phyloP scores from a whole-genome alignment of 2,888 invertebrate genomes.

The Caenorhabditis afra region DNA sequence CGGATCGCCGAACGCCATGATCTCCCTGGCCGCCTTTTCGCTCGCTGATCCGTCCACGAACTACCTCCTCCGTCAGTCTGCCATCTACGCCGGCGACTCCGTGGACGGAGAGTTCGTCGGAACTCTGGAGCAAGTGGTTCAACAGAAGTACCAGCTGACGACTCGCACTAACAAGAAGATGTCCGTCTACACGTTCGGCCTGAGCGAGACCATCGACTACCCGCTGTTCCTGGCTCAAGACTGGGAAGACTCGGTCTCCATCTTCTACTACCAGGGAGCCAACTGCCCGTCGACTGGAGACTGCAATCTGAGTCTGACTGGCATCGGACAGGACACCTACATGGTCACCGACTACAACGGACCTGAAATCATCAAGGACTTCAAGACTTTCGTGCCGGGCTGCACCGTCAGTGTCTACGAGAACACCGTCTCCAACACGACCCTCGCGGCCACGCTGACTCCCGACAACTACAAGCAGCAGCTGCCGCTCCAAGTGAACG shows the following conservation, averaged over 20 bases:
- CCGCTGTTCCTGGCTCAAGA: constrained; percentile 12
- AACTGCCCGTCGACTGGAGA: constrained; percentile 30
- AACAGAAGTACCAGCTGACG: not conserved
- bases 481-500: constrained; percentile 25
- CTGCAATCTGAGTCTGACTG: constrained; percentile 6
- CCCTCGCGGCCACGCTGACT: constrained; percentile 13
- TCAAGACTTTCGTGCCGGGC: constrained; percentile 4
- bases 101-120: constrained; percentile 19
- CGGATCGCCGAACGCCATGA: constrained; percentile 6
- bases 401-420: constrained; percentile 20
- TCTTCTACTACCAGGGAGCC: constrained; percentile 6
- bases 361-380: constrained; percentile 13
- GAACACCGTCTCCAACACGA: constrained; percentile 11
- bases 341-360: constrained; percentile 23
- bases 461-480: constrained; percentile 11
- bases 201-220: constrained; percentile 9
- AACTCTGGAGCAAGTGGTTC: constrained; percentile 14
- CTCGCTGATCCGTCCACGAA: constrained; percentile 13
- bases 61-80: constrained; percentile 23
- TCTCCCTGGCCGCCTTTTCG: constrained; percentile 25
- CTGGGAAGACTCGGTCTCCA: not conserved
- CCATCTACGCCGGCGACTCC: constrained; percentile 18
- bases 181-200: constrained; percentile 32
- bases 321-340: not conserved
- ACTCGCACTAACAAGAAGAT: constrained; percentile 31